Percentiles rank a stretch among this genome's conserved stretches.
These are phyloP conservation scores for Lanius collurio DNA, from an alignment of 2,113 vertebrate species.

Conservation along the genomic window DNA sequence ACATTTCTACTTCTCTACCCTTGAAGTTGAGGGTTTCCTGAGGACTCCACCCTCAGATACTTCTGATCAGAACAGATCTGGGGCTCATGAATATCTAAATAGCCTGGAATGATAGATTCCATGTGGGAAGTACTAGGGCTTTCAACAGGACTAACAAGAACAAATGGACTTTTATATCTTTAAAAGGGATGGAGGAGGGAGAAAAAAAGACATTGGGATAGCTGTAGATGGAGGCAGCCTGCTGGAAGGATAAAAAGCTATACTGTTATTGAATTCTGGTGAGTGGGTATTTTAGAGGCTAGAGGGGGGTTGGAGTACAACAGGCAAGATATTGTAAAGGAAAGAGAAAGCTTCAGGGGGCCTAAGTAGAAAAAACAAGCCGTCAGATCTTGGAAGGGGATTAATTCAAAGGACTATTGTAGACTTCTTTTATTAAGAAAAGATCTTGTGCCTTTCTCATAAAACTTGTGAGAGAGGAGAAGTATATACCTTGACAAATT, in stretches of 20 bases:
- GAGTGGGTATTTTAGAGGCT: not conserved
- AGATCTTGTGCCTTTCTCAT: not conserved
- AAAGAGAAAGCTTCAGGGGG: constrained; percentile 2
- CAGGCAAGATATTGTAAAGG: not conserved
- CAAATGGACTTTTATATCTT: not conserved
- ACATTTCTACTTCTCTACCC: not conserved
- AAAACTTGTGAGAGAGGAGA: not conserved
- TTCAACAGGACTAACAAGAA: not conserved
- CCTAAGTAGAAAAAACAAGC: not conserved
- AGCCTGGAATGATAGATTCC: not conserved
- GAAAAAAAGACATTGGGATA: not conserved
- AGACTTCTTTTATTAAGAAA: not conserved
- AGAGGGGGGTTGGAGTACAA: not conserved
- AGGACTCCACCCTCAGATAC: not conserved
- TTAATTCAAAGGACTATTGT: not conserved
- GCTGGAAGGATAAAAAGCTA: not conserved
- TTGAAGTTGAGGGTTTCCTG: not conserved
- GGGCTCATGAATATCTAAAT: not conserved
- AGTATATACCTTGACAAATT: not conserved
- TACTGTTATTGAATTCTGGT: not conserved
- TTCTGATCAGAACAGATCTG: not conserved
- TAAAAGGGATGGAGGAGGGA: not conserved
- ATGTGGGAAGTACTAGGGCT: not conserved
- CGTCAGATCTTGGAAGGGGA: not conserved
- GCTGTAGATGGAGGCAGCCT: not conserved